Conservation (phyloP, 2,113 vertebrate species). For the Tonatia bakeri region DNA sequence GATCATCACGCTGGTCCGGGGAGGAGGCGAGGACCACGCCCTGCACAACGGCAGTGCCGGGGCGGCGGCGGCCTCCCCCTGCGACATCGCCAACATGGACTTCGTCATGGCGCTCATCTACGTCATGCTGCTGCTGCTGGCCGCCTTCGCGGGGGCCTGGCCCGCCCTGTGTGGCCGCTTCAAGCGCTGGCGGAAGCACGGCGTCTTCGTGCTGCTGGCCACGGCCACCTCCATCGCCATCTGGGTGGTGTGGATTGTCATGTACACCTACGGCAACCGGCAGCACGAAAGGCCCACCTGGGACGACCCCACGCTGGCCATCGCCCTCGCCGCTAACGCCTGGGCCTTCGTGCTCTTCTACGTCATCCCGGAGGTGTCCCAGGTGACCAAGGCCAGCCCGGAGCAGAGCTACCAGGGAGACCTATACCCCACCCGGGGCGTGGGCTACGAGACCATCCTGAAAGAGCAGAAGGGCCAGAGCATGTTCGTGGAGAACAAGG, state of each 20-base stretch:
- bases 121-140: constrained; percentile 89
- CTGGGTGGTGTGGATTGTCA: constrained; percentile 93
- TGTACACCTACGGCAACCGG: constrained; percentile 91
- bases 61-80: constrained; percentile 69
- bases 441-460: constrained; percentile 94
- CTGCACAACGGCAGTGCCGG: not conserved
- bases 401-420: constrained; percentile 79
- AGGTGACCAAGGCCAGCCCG: constrained; percentile 74
- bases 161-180: constrained; percentile 82
- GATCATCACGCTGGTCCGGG: constrained; percentile 88
- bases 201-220: constrained; percentile 82
- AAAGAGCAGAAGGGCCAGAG: constrained; percentile 89
- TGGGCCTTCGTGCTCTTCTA: constrained; percentile 89
- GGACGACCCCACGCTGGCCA: constrained; percentile 93
- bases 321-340: constrained; percentile 90
- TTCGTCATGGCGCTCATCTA: constrained; percentile 96
- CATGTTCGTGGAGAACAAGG: constrained; percentile 95
- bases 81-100: constrained; percentile 87
- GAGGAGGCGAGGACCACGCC: fast-evolving
- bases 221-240: constrained; percentile 84
- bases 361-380: constrained; percentile 88
- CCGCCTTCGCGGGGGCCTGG: constrained; percentile 78
- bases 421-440: constrained; percentile 82
- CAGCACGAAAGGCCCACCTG: constrained; percentile 73
- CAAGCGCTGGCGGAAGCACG: constrained; percentile 85